Conservation (phyloP, 1,140 invertebrate species). For the Belonocnema kinseyi region DNA sequence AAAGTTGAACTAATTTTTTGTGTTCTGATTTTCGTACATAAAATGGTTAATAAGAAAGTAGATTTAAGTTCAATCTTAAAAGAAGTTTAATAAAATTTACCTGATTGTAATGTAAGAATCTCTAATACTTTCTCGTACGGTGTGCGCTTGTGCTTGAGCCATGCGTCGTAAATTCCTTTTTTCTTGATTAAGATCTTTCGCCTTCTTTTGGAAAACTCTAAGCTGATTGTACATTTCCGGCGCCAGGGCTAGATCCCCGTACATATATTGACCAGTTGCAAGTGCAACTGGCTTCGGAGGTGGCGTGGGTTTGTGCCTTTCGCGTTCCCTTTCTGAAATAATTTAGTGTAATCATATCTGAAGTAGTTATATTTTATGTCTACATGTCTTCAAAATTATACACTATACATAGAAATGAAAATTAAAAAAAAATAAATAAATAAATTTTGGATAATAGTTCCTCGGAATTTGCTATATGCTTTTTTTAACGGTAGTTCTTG, state of each 20-base stretch:
- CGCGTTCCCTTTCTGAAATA: constrained; percentile 84
- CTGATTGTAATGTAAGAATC: constrained; percentile 91
- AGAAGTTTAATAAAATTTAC: constrained; percentile 54
- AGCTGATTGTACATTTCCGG: constrained; percentile 93
- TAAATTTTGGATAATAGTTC: too few relatives aligned
- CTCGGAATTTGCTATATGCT: too few relatives aligned
- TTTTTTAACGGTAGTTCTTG: too few relatives aligned
- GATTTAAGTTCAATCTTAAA: too few relatives aligned
- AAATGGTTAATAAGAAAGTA: too few relatives aligned
- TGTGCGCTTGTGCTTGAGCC: constrained; percentile 92
- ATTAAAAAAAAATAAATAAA: too few relatives aligned
- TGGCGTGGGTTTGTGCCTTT: constrained; percentile 88
- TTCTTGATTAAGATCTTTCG: constrained; percentile 92
- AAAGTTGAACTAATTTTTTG: too few relatives aligned
- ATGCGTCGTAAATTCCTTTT: constrained; percentile 90
- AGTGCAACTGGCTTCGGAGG: constrained; percentile 89
- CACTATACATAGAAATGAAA: too few relatives aligned
- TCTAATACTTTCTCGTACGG: constrained; percentile 92
- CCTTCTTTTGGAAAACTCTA: constrained; percentile 89
- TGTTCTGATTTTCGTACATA: too few relatives aligned
- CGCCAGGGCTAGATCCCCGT: constrained; percentile 82
- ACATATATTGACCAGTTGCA: constrained; percentile 81
- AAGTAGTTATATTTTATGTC: too few relatives aligned
- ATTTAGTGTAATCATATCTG: not conserved
- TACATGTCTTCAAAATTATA: too few relatives aligned